phyloP scores from a whole-genome alignment of 2,888 invertebrate genomes.

The Torymus texanus region DNA sequence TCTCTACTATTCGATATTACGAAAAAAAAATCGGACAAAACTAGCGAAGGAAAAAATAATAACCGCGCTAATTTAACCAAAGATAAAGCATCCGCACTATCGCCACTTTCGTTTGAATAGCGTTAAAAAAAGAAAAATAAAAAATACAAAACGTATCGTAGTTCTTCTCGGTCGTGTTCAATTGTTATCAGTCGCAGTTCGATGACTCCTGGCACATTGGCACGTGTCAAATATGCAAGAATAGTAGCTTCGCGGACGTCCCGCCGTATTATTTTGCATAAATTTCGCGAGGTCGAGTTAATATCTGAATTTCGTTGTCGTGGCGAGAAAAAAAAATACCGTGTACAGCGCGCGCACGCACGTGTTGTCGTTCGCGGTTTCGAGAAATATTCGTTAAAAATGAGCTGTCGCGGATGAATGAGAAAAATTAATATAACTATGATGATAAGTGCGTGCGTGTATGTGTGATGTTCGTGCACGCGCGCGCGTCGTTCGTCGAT shows the following conservation, averaged over 20 bases:
- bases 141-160: too few species aligned
- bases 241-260: constrained; percentile 29
- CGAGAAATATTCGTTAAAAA: too few species aligned
- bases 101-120: constrained; percentile 10
- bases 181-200: not conserved
- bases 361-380: too few species aligned
- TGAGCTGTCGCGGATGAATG: too few species aligned
- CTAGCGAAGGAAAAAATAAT: not conserved
- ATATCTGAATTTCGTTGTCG: not conserved
- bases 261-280: constrained; percentile 11
- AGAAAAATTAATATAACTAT: too few species aligned
- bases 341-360: too few species aligned
- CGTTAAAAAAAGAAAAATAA: too few species aligned
- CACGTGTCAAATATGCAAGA: constrained; percentile 53
- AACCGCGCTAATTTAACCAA: not conserved
- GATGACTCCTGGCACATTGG: constrained; percentile 46
- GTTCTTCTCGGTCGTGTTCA: not conserved
- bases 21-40: too few species aligned
- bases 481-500: constrained; percentile 57
- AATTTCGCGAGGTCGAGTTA: constrained; percentile 13
- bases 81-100: constrained; percentile 13
- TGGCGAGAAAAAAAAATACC: too few species aligned
- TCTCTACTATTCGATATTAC: not conserved
- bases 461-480: constrained; percentile 16
- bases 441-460: too few species aligned